Conservation (phyloP, 2,113 vertebrate genomes). For the Pardalotus punctatus region DNA sequence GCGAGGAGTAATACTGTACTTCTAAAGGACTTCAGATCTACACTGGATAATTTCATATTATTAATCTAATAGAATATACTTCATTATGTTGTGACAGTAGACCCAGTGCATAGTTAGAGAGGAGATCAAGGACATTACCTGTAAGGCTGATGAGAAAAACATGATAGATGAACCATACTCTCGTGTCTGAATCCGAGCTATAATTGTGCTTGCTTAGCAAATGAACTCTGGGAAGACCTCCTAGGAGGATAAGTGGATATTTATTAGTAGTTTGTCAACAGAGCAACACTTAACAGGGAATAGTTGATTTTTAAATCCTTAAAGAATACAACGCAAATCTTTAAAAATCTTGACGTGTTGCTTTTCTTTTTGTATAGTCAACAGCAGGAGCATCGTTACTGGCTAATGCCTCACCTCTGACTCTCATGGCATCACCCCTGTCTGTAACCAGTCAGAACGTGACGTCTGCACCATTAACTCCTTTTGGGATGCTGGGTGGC, state of each 20-base stretch:
- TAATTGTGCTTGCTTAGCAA: not conserved
- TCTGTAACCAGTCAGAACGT: conserved; percentile 84
- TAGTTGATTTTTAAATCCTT: not conserved
- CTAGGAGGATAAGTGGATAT: not conserved
- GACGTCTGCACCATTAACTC: conserved; percentile 70
- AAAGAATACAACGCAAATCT: not conserved
- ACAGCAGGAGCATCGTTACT: conserved; percentile 86
- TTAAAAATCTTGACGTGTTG: conserved; percentile 43
- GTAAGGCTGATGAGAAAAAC: not conserved
- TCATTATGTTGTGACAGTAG: not conserved
- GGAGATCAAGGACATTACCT: not conserved
- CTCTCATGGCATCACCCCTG: conserved; percentile 86
- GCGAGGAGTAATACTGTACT: not conserved
- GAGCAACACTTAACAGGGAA: not conserved
- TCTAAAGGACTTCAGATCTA: not conserved
- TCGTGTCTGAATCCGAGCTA: not conserved
- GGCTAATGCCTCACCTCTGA: conserved; percentile 82
- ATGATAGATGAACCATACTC: not conserved
- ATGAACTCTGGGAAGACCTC: not conserved
- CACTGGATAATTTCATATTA: not conserved
- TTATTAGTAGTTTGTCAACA: not conserved
- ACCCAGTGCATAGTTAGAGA: not conserved
- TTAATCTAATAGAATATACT: not conserved
- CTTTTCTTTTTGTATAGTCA: conserved; percentile 79
- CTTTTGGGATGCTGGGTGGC: conserved; percentile 94